These are phyloP conservation scores for Sinosuthora webbiana DNA, from an alignment of 2,113 vertebrate genomes.

Conservation along the genomic window DNA sequence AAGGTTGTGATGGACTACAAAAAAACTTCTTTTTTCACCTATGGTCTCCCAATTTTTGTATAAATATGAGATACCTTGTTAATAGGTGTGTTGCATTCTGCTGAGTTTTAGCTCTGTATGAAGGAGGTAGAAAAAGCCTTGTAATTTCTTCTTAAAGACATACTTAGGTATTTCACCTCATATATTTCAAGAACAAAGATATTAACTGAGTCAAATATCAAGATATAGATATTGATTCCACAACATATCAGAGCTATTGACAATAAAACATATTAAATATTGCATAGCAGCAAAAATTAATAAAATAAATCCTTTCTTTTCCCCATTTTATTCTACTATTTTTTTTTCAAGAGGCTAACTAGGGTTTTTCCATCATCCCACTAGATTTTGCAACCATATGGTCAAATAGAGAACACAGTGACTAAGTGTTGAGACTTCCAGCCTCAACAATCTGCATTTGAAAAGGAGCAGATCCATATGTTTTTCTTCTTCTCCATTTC, in stretches of 20 bases:
- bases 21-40: not conserved
- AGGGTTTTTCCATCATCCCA: not conserved
- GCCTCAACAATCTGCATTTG: constrained; percentile 57
- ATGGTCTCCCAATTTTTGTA: not conserved
- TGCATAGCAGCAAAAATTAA: not conserved
- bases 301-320: not conserved
- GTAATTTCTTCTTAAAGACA: not conserved
- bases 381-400: constrained; percentile 54
- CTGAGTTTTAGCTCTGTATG: not conserved
- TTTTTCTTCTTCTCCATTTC: not conserved
- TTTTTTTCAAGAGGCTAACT: not conserved
- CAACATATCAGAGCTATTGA: not conserved
- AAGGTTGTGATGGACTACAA: not conserved
- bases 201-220: not conserved
- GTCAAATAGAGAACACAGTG: constrained; percentile 16
- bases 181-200: not conserved
- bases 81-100: not conserved
- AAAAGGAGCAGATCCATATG: constrained; percentile 37
- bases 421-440: constrained; percentile 58
- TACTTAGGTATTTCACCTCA: not conserved
- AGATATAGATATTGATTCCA: not conserved
- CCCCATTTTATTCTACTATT: not conserved
- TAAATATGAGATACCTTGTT: not conserved
- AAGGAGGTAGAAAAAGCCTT: not conserved
- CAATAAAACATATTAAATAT: not conserved